These are phyloP conservation scores for Mesocricetus auratus DNA, from an alignment of 2,113 vertebrate genomes.

Conservation along the genomic window DNA sequence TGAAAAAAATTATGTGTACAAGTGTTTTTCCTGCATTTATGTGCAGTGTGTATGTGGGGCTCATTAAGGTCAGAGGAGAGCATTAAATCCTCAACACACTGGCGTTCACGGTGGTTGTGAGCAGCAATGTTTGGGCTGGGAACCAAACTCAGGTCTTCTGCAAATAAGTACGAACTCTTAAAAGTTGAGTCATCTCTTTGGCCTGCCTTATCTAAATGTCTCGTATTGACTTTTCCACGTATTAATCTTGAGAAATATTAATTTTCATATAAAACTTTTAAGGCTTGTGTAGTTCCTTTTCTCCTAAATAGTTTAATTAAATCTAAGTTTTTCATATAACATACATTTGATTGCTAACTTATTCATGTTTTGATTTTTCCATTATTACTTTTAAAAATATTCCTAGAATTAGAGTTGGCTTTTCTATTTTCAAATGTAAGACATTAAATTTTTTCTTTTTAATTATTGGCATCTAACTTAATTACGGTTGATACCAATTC, in stretches of 20 bases:
- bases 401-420: not conserved
- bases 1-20: not conserved
- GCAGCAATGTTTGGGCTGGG: not conserved
- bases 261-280: slow-evolving; percentile 28
- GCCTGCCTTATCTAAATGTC: not conserved
- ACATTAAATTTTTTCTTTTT: not conserved
- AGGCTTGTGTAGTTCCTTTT: not conserved
- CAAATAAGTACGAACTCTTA: not conserved
- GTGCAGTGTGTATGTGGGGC: not conserved
- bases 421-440: slow-evolving; percentile 8
- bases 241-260: slow-evolving; percentile 5
- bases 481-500: slow-evolving; percentile 13
- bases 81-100: not conserved
- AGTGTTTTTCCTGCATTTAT: not conserved
- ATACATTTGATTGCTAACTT: not conserved
- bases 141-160: not conserved
- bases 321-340: not conserved
- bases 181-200: not conserved
- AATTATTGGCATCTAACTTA: slow-evolving; percentile 28
- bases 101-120: not conserved
- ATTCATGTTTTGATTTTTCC: not conserved
- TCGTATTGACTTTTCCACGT: not conserved
- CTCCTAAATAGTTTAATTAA: not conserved
- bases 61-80: not conserved
- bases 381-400: not conserved